These are phyloP conservation scores for Philonicus albiceps DNA, from an alignment of 2,888 invertebrate genomes.

Conservation along the genomic window DNA sequence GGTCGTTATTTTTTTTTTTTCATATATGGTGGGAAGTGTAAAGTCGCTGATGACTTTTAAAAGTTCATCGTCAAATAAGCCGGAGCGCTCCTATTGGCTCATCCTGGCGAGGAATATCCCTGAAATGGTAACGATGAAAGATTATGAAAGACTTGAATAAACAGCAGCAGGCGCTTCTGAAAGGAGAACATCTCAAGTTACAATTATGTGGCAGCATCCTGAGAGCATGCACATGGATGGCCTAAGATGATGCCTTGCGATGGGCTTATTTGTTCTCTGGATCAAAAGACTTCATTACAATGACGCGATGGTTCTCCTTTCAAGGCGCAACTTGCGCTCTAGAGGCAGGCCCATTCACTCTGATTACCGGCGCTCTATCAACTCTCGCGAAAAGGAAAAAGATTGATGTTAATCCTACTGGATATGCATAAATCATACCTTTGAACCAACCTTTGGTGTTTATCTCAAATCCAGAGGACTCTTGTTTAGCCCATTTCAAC, in stretches of 20 bases:
- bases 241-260: slow-evolving; percentile 2
- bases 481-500: not conserved
- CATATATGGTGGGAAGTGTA: slow-evolving; percentile 16
- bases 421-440: not conserved
- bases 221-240: not conserved
- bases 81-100: not conserved
- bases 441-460: not conserved
- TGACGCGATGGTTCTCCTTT: not conserved
- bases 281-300: slow-evolving; percentile 43
- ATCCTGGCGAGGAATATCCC: not conserved
- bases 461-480: not conserved
- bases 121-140: slow-evolving; percentile 18
- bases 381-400: not conserved
- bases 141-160: slow-evolving; percentile 26
- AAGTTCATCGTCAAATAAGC: slow-evolving; percentile 34
- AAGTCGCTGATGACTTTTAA: slow-evolving; percentile 21
- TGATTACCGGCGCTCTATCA: not conserved
- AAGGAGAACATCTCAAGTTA: slow-evolving; percentile 24
- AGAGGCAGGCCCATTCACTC: not conserved
- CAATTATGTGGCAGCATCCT: slow-evolving; percentile 20
- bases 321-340: not conserved
- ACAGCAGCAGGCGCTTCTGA: not conserved
- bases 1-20: not conserved
- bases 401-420: not conserved
- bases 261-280: slow-evolving; percentile 25